phyloP scores from a whole-genome alignment of 2,888 invertebrate genomes.

The Steinernema scapterisci region DNA sequence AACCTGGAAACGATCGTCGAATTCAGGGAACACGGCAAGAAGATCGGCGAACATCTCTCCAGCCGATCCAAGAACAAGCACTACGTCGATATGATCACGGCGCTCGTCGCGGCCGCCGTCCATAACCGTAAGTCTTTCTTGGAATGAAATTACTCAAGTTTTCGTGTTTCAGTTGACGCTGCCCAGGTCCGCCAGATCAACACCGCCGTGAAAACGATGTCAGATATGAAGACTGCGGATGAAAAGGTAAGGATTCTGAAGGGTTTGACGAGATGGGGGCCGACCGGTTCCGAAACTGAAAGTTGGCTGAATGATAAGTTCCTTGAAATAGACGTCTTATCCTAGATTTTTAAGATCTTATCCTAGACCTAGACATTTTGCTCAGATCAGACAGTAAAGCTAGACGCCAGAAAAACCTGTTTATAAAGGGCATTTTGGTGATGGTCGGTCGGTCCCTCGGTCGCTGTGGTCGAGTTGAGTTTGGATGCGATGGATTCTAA shows the following conservation, averaged over 20 bases:
- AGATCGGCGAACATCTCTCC: not conserved
- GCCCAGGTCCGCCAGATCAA: not conserved
- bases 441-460: no score
- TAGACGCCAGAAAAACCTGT: no score
- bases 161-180: conserved; percentile 5
- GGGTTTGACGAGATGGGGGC: no score
- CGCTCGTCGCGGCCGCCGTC: not conserved
- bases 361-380: no score
- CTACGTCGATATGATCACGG: conserved; percentile 13
- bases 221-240: not conserved
- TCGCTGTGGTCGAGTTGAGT: no score
- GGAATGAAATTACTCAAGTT: not conserved
- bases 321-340: no score
- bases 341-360: no score
- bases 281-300: no score
- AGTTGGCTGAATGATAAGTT: no score
- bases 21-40: conserved; percentile 10
- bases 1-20: conserved; percentile 25
- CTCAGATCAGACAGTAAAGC: no score
- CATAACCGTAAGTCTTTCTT: not conserved
- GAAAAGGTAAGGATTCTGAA: not conserved
- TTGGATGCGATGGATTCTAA: no score
- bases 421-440: no score
- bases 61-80: conserved; percentile 20
- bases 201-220: not conserved